Evolutionary conservation across 2,888 invertebrate species (phyloP).

Genomic region (Chorisops tibialis): DNA sequence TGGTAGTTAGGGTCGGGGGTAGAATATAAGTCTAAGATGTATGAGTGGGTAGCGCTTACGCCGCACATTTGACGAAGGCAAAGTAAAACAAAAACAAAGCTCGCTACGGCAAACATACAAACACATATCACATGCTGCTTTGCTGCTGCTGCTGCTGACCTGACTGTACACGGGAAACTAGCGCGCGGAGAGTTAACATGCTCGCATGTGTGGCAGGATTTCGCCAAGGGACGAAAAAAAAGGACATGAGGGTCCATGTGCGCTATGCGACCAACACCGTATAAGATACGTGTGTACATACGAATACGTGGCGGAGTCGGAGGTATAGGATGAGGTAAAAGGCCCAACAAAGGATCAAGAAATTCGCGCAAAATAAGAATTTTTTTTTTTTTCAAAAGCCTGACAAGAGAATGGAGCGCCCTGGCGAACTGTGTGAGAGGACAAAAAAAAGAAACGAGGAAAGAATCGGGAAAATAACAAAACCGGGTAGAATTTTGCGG

Average conservation of each 20-base stretch:
- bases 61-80: conserved; percentile 33
- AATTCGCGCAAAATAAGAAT: conserved; percentile 20
- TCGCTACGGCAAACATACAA: conserved; percentile 9
- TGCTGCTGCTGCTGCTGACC: no score
- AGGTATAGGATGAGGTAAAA: not conserved
- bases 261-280: conserved; percentile 1
- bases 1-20: not conserved
- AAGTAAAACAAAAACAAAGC: conserved; percentile 32
- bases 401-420: not conserved
- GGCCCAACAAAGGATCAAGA: conserved; percentile 21
- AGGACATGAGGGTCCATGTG: conserved; percentile 24
- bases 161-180: conserved; percentile 22
- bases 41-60: conserved; percentile 30
- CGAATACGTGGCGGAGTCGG: not conserved
- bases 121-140: conserved; percentile 11
- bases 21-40: conserved; percentile 18
- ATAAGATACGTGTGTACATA: conserved; percentile 19
- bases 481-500: not conserved
- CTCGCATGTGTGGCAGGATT: conserved; percentile 30
- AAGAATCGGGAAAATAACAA: not conserved
- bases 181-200: conserved; percentile 27
- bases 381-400: conserved; percentile 10
- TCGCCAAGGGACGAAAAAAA: conserved; percentile 27
- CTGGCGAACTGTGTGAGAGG: not conserved
- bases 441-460: not conserved